phyloP scores from a whole-genome alignment of 2,797 vertebrate species.

The Lycodopsis pacificus region DNA sequence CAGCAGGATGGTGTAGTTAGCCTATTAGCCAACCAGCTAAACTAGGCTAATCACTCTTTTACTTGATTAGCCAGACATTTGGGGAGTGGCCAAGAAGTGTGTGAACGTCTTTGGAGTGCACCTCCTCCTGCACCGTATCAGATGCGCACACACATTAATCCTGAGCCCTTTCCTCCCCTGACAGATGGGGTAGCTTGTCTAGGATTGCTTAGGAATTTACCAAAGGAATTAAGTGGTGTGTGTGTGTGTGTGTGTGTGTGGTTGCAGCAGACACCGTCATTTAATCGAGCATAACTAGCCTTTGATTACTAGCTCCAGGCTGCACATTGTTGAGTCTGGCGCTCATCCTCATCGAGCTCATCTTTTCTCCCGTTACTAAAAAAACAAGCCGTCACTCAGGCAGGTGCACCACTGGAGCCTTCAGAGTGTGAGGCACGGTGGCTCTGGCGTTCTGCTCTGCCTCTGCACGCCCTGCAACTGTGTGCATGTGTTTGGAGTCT shows the following conservation, averaged over 20 bases:
- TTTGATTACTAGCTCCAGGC: slow-evolving; percentile 58
- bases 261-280: slow-evolving; percentile 40
- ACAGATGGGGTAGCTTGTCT: slow-evolving; percentile 78
- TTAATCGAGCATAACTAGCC: slow-evolving; percentile 51
- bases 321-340: slow-evolving; percentile 46
- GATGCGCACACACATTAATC: slow-evolving; percentile 65
- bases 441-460: slow-evolving; percentile 13
- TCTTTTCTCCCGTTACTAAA: slow-evolving; percentile 24
- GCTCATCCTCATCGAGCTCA: slow-evolving; percentile 28
- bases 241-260: slow-evolving; percentile 41
- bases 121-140: slow-evolving; percentile 36
- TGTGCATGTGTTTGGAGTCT: slow-evolving; percentile 39
- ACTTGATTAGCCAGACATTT: slow-evolving; percentile 49
- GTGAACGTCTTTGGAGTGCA: slow-evolving; percentile 57
- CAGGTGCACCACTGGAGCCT: slow-evolving; percentile 29
- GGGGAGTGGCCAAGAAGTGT: slow-evolving; percentile 50
- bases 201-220: slow-evolving; percentile 73
- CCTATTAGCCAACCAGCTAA: slow-evolving; percentile 50
- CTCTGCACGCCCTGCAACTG: slow-evolving; percentile 39
- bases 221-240: slow-evolving; percentile 64
- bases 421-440: neutral
- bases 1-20: slow-evolving; percentile 28
- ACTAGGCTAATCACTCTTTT: slow-evolving; percentile 60
- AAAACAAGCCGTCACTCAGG: slow-evolving; percentile 27
- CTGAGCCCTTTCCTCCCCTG: slow-evolving; percentile 64